A percentile compares a stretch with the other conserved stretches of the same genome.
These are phyloP conservation scores for Drosophila gunungcola DNA, from an alignment of 1,140 invertebrate genomes.

Conservation along the genomic window DNA sequence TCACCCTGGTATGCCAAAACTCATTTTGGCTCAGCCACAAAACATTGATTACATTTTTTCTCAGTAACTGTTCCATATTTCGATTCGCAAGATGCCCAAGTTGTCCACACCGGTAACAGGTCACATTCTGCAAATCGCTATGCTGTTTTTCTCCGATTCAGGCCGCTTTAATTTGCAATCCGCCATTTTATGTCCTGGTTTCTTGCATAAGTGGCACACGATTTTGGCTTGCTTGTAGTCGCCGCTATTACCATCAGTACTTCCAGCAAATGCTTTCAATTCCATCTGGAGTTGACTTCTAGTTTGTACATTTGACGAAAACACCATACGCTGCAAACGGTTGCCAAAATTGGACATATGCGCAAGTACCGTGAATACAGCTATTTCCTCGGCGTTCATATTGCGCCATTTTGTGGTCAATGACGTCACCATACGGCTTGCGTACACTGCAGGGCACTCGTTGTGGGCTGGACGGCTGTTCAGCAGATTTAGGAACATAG, in stretches of 20 bases:
- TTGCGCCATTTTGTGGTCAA: conserved; percentile 16
- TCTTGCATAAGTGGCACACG: conserved; percentile 1
- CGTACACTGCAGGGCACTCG: too few species aligned
- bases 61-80: conserved; percentile 9
- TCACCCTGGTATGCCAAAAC: neutral
- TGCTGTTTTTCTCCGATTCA: conserved; percentile 16
- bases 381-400: conserved; percentile 13
- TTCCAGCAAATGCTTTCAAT: conserved; percentile 2
- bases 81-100: conserved; percentile 23
- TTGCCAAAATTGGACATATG: neutral
- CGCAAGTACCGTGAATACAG: conserved; percentile 1
- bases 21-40: neutral
- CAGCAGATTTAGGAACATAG: too few species aligned
- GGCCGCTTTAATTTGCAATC: neutral
- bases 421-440: conserved; percentile 7
- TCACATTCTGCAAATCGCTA: conserved; percentile 15
- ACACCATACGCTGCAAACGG: neutral
- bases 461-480: too few species aligned
- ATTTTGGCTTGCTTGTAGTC: neutral
- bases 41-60: conserved; percentile 6
- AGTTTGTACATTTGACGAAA: too few species aligned
- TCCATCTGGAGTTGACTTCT: too few species aligned
- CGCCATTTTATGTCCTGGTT: conserved; percentile 2
- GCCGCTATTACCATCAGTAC: conserved; percentile 1
- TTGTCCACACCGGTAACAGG: conserved; percentile 19